A percentile compares a stretch with the other conserved stretches of the same genome.
Conservation (phyloP, 1,140 invertebrate genomes). For the Ooceraea biroi region DNA sequence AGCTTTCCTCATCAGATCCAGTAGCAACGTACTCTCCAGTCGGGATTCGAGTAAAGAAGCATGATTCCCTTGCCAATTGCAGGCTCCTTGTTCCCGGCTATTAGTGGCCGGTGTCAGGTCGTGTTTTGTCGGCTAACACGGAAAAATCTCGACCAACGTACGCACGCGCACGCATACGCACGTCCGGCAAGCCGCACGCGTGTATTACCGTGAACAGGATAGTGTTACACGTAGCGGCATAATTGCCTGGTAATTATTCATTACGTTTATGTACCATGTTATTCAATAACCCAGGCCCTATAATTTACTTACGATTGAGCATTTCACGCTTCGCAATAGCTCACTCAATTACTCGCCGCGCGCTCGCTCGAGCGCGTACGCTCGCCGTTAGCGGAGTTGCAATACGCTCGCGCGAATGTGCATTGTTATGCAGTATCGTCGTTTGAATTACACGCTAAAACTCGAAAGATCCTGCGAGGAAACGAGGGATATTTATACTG, state of each 20-base stretch:
- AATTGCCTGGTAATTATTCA: conserved; percentile 74
- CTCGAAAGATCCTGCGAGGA: not conserved
- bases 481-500: conserved; percentile 5
- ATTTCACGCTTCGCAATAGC: conserved; percentile 75
- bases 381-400: conserved; percentile 52
- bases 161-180: conserved; percentile 1
- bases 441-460: not conserved
- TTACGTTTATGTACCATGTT: conserved; percentile 75
- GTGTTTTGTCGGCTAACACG: conserved; percentile 43
- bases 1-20: conserved; percentile 37
- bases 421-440: conserved; percentile 38
- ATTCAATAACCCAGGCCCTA: conserved; percentile 72
- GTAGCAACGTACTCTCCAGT: not conserved
- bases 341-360: conserved; percentile 69
- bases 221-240: conserved; percentile 40
- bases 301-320: conserved; percentile 76
- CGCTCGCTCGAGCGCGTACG: conserved; percentile 48
- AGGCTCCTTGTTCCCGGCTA: conserved; percentile 41
- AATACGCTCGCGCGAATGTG: conserved; percentile 51
- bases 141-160: conserved; percentile 32
- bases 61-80: conserved; percentile 55
- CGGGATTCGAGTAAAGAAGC: conserved; percentile 50
- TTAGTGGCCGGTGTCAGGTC: conserved; percentile 49
- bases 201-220: not conserved
- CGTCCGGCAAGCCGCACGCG: not conserved